Conservation (phyloP, 2,113 vertebrate species). For the Muntiacus reevesi region DNA sequence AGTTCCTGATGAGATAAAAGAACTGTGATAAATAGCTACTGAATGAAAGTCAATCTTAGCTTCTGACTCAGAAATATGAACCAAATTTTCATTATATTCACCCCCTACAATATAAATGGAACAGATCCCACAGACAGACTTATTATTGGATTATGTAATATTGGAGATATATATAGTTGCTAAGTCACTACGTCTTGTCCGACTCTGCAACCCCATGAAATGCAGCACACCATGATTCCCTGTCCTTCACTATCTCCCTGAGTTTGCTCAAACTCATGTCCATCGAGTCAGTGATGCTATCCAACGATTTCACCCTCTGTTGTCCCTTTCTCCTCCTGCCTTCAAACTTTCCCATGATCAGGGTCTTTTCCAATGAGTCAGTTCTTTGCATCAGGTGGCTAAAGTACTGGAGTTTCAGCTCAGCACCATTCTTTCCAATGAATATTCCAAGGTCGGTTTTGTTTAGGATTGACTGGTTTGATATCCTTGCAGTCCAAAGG, state of each 20-base stretch:
- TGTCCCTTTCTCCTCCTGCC: neutral
- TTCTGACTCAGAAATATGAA: neutral
- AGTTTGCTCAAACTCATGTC: neutral
- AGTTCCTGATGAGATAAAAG: neutral
- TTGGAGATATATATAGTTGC: neutral
- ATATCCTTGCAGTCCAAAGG: neutral
- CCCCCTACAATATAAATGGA: neutral
- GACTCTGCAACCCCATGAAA: neutral
- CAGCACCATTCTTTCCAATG: neutral
- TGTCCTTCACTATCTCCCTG: neutral
- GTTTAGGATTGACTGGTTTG: neutral
- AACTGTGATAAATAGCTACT: neutral
- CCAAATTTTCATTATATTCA: neutral
- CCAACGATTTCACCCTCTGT: neutral
- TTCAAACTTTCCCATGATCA: neutral
- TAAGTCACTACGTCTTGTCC: neutral
- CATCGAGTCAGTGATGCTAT: neutral
- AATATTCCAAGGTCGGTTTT: neutral
- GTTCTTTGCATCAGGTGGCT: neutral
- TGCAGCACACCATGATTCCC: neutral
- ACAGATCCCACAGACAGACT: neutral
- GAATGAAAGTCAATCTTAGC: neutral
- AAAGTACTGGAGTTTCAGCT: neutral
- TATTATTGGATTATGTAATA: neutral
- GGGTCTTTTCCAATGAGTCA: neutral